Evolutionary conservation across 2,888 invertebrate genomes (phyloP).

Genomic region (Apamea monoglypha): DNA sequence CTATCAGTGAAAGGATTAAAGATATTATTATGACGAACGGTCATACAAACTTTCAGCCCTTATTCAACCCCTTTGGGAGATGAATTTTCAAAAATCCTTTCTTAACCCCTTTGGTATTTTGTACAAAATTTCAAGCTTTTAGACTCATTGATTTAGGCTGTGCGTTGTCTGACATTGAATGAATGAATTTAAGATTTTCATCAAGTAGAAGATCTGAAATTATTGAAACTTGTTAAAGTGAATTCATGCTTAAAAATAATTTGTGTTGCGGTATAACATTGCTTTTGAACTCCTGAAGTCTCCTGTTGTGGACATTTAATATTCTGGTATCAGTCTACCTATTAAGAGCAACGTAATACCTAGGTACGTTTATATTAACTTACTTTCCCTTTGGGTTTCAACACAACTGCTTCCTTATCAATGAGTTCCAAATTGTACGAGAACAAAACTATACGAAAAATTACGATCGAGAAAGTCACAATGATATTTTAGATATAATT

Average conservation of each 20-base stretch:
- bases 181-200: background rate
- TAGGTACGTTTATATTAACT: background rate
- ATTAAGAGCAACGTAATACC: background rate
- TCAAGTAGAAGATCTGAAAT: background rate
- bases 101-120: background rate
- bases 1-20: background rate
- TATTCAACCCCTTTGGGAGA: background rate
- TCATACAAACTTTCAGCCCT: background rate
- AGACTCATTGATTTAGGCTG: background rate
- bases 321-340: background rate
- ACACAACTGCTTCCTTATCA: background rate
- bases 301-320: background rate
- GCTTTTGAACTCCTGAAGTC: constrained; percentile 2
- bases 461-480: background rate
- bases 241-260: background rate
- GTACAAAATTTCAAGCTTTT: background rate
- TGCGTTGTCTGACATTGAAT: background rate
- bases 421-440: background rate
- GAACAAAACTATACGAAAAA: background rate
- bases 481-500: background rate
- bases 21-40: background rate
- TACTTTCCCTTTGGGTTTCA: background rate
- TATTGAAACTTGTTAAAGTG: background rate
- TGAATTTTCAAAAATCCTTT: background rate
- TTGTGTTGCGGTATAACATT: background rate